Percentiles rank a stretch among this genome's conserved stretches.
These are phyloP conservation scores for Scaptomyza reducta DNA, from an alignment of 2,888 invertebrate genomes.

Conservation along the genomic window DNA sequence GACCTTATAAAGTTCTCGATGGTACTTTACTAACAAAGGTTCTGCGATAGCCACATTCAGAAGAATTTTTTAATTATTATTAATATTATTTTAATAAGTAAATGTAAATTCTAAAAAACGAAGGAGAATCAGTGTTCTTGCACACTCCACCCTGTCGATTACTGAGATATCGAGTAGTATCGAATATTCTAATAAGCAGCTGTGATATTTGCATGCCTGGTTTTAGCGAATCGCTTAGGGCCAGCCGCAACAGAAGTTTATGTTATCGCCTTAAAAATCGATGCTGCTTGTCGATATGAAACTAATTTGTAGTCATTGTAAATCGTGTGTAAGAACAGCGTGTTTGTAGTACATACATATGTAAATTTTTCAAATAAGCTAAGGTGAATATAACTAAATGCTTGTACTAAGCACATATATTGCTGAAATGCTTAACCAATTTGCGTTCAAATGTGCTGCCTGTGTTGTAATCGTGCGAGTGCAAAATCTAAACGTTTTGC, in stretches of 20 bases:
- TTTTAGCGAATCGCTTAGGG: neutral
- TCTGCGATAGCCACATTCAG: too few species aligned
- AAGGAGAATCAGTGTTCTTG: too few species aligned
- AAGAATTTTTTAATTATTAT: too few species aligned
- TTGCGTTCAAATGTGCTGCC: neutral
- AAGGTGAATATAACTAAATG: constrained; percentile 57
- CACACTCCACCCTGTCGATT: too few species aligned
- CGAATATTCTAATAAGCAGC: neutral
- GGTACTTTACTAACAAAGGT: too few species aligned
- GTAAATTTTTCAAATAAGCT: constrained; percentile 71
- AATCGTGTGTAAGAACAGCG: constrained; percentile 66
- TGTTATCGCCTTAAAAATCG: constrained; percentile 4
- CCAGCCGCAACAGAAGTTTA: neutral
- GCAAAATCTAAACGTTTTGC: constrained; percentile 3
- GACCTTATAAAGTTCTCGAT: too few species aligned
- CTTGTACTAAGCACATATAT: neutral
- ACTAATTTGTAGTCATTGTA: constrained; percentile 43
- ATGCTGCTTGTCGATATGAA: constrained; percentile 6
- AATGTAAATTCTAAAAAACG: too few species aligned
- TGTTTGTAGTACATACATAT: constrained; percentile 65
- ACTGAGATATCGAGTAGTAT: too few species aligned
- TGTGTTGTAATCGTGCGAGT: neutral
- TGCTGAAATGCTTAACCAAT: neutral
- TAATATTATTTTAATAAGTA: too few species aligned
- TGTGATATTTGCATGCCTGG: constrained; percentile 2